Evolutionary conservation across 2,113 vertebrate genomes (phyloP).

Genomic region (Chlorodrepanis virens): DNA sequence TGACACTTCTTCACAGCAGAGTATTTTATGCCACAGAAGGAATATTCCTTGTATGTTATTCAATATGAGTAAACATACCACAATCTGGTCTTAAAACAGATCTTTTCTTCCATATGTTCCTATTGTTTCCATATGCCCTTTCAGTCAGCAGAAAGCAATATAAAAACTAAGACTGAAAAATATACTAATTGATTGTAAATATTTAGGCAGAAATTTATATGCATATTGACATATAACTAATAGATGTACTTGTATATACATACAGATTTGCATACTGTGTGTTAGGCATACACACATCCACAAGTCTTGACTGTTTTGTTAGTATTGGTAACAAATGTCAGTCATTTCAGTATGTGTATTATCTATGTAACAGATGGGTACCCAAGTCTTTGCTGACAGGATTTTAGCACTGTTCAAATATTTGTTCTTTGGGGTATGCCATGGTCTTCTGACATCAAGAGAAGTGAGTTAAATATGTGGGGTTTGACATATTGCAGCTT

Average conservation of each 20-base stretch:
- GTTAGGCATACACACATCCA: neutral
- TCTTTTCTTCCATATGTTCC: conserved; percentile 2
- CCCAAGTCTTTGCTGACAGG: neutral
- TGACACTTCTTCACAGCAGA: neutral
- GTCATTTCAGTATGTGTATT: neutral
- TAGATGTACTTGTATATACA: neutral
- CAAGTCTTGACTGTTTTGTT: conserved; percentile 17
- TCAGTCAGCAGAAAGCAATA: conserved; percentile 54
- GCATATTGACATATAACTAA: conserved; percentile 12
- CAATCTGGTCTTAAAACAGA: conserved; percentile 29
- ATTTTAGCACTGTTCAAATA: conserved; percentile 27
- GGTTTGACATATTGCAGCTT: conserved; percentile 1
- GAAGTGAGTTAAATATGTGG: conserved; percentile 1
- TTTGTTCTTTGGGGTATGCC: conserved; percentile 32
- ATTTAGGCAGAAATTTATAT: conserved; percentile 17
- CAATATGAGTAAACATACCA: neutral
- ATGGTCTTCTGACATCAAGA: conserved; percentile 19
- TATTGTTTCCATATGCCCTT: conserved; percentile 44
- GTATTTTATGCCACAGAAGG: neutral
- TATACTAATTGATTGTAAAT: conserved; percentile 8
- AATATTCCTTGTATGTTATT: neutral
- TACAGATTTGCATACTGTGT: neutral
- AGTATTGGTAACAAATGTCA: neutral
- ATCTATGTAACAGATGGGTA: conserved; percentile 5
- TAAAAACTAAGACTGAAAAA: neutral